These are phyloP conservation scores for Fragum fragum DNA, from an alignment of 2,888 invertebrate species.

Conservation along the genomic window DNA sequence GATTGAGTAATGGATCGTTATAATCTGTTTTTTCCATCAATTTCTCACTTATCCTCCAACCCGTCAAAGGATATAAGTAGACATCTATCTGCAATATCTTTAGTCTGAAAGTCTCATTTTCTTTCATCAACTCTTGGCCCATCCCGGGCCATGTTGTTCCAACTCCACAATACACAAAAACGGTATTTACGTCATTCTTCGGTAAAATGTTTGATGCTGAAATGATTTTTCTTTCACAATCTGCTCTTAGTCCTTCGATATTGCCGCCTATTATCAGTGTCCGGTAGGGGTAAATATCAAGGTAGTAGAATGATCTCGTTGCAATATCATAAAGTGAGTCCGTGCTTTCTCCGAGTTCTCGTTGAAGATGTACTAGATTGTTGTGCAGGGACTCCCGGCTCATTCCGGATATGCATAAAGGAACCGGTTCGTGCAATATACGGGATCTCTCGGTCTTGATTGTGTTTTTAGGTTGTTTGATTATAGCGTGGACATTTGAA, in stretches of 20 bases:
- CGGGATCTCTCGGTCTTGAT: neutral
- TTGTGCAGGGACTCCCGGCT: slow-evolving; percentile 8
- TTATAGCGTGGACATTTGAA: slow-evolving; percentile 77
- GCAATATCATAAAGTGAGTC: slow-evolving; percentile 17
- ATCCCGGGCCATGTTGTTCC: slow-evolving; percentile 80
- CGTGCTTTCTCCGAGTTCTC: neutral
- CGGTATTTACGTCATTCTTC: neutral
- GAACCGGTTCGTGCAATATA: neutral
- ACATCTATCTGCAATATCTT: slow-evolving; percentile 66
- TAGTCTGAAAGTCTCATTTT: slow-evolving; percentile 59
- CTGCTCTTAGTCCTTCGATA: neutral
- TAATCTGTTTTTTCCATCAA: slow-evolving; percentile 38
- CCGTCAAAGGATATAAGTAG: slow-evolving; percentile 49
- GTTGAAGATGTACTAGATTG: neutral
- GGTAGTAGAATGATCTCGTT: slow-evolving; percentile 42
- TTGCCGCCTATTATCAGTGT: slow-evolving; percentile 22
- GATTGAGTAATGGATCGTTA: slow-evolving; percentile 68
- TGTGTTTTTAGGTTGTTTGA: slow-evolving; percentile 40
- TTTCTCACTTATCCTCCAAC: slow-evolving; percentile 37
- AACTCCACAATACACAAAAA: slow-evolving; percentile 79
- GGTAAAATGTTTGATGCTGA: neutral
- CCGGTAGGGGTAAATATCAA: slow-evolving; percentile 51
- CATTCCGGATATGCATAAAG: slow-evolving; percentile 17
- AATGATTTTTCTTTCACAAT: neutral
- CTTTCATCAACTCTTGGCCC: slow-evolving; percentile 71